Percentiles rank a stretch among this genome's conserved stretches.
Evolutionary conservation across 2,888 invertebrate genomes (phyloP).

Genomic region (Lycaena phlaeas): DNA sequence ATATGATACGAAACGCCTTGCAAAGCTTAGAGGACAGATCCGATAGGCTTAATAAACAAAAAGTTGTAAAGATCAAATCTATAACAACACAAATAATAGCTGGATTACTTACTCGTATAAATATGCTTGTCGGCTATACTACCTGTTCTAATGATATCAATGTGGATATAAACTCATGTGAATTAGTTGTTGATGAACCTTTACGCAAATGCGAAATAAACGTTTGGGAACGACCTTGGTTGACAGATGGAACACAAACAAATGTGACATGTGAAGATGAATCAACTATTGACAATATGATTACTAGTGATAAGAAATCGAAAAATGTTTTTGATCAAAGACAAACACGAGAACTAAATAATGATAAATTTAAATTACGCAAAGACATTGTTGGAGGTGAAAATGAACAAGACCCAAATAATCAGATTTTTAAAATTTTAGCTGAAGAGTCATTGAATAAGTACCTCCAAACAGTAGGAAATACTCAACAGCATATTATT

Average conservation of each 20-base stretch:
- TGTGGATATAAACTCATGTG: conserved; percentile 30
- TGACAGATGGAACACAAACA: conserved; percentile 52
- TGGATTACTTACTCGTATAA: conserved; percentile 71
- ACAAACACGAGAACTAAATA: neutral
- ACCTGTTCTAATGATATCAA: conserved; percentile 53
- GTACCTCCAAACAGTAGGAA: conserved; percentile 26
- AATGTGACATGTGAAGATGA: conserved; percentile 21
- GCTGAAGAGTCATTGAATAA: conserved; percentile 33
- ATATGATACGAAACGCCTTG: conserved; percentile 46
- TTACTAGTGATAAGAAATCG: no score
- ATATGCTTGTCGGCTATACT: conserved; percentile 71
- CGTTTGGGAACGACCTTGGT: conserved; percentile 75
- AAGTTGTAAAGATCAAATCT: conserved; percentile 48
- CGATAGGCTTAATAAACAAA: conserved; percentile 38
- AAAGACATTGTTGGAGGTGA: conserved; percentile 14
- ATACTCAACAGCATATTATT: conserved; percentile 23
- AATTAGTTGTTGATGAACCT: conserved; percentile 34
- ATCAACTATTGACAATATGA: neutral
- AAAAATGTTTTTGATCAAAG: neutral
- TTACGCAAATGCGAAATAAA: conserved; percentile 38
- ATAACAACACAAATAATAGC: conserved; percentile 66
- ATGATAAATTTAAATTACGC: no score
- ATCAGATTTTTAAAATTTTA: conserved; percentile 27
- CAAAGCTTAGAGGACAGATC: conserved; percentile 47
- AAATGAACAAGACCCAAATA: conserved; percentile 20